Base-by-base conservation (phyloP, 2,113 vertebrate genomes). In the Varanus salvator region DNA sequence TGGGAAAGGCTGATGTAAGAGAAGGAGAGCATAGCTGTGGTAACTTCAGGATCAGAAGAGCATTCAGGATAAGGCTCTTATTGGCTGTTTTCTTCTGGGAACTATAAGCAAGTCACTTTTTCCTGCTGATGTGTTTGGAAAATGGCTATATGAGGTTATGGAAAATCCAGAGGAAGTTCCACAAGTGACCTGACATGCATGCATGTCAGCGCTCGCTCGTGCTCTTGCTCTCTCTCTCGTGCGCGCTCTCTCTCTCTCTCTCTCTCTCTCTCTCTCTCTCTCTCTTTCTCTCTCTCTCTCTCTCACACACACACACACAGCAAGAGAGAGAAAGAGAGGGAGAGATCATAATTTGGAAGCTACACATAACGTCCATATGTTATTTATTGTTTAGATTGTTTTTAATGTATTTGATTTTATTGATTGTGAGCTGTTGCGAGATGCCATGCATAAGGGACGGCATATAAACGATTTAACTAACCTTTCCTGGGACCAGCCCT, bases 161-260 rank as follows among this genome's bases (percentile, higher is more conserved):
- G 88, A 85, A 90, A 90, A 90, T 78, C 66, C 88, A 69, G 74
- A 82, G 8, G 88, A 89, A 89, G 82, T 44, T 82, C 82, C 74
- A 85, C 21, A 50, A n/a, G 75, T 90, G 88, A 90, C 25, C 50
- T 1, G 8, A 19, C 72, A 52, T n/a, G 44, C 27, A 48, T 48
- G 29, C 14, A 38, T 38, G 48, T 31, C 38, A 44, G 38, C 2
- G 38, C 38, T 44, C 38, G 38, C 38, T 44, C 38, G 3, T 44
- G 27, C 29, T 52, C 48, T 84, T 64, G 50, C 66, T 25, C 38
- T 83, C 60, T 83, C 34, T 83, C 71, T 72, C n/a, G n/a, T n/a
- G n/a, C n/a, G n/a, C n/a, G n/a, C 27, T 31, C 11, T 6, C 64
- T 44, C 38, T 19, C 48, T n/a, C 34, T 83, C 71, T 72, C 27